Evolutionary conservation across 2,113 vertebrate species (phyloP).

Genomic region (Pseudolaguvia tuberculata): DNA sequence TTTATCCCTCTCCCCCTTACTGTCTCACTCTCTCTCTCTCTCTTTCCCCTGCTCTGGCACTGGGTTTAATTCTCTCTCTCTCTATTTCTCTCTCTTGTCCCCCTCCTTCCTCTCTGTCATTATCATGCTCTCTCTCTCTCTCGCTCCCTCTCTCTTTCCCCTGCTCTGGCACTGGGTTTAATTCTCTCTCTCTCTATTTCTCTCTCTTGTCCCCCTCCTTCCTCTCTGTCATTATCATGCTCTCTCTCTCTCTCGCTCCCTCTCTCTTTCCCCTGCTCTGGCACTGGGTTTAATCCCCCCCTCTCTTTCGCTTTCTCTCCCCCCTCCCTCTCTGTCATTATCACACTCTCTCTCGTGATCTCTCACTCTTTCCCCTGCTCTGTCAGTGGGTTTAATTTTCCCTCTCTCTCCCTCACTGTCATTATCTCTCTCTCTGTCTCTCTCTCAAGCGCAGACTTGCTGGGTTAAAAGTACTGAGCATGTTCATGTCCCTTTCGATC

Average conservation of each 20-base stretch:
- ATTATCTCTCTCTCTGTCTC: slow-evolving; percentile 1
- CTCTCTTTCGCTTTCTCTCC: too few species aligned
- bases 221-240: too few species aligned
- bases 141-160: slow-evolving; percentile 1
- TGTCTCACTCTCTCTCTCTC: slow-evolving; percentile 2
- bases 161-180: too few species aligned
- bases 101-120: not conserved
- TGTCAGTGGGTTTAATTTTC: slow-evolving; percentile 5
- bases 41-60: slow-evolving; percentile 10
- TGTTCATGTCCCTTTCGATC: slow-evolving; percentile 11
- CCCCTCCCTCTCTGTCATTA: slow-evolving; percentile 5
- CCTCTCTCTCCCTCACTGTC: not conserved
- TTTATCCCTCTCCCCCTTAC: not conserved
- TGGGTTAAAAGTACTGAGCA: slow-evolving; percentile 25
- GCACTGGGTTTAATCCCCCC: too few species aligned
- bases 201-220: too few species aligned
- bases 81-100: slow-evolving; percentile 9
- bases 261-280: slow-evolving; percentile 32
- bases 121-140: not conserved
- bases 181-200: too few species aligned
- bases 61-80: slow-evolving; percentile 11
- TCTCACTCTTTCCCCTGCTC: too few species aligned
- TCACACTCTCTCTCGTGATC: not conserved
- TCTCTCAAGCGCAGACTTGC: slow-evolving; percentile 1
- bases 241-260: slow-evolving; percentile 25